phyloP scores from a whole-genome alignment of 92 coral and sea anemone genomes.

The Porites cylindrica region DNA sequence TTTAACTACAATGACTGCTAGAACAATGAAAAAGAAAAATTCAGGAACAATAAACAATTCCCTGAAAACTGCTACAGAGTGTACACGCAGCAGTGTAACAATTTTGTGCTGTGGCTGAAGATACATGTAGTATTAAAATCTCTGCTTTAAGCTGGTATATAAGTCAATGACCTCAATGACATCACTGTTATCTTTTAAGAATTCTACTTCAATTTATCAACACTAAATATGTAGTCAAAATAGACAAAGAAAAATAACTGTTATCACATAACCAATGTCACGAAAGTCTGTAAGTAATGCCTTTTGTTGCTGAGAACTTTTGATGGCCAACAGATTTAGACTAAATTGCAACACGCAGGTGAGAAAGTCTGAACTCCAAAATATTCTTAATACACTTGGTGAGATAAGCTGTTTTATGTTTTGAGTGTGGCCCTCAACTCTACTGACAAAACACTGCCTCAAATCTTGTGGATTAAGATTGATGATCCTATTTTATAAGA shows the following conservation, averaged over 20 bases:
- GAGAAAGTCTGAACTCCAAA: conserved; percentile 17
- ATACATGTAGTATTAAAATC: background rate
- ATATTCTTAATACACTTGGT: background rate
- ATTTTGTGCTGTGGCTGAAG: background rate
- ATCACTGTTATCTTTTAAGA: background rate
- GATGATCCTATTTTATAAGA: background rate
- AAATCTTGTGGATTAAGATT: background rate
- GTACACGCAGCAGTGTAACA: background rate
- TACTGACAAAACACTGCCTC: background rate
- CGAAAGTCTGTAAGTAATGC: conserved; percentile 14
- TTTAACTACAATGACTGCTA: background rate
- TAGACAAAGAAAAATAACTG: background rate
- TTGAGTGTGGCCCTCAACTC: background rate
- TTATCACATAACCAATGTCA: background rate
- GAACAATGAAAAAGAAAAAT: no score
- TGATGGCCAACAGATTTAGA: conserved; percentile 3
- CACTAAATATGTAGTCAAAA: no score
- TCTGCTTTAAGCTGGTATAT: background rate
- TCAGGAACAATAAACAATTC: background rate
- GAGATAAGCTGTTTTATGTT: conserved; percentile 26
- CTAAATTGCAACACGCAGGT: background rate
- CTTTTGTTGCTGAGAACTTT: background rate
- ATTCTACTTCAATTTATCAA: background rate
- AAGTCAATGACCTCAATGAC: background rate
- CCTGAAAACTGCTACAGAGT: background rate